Evolutionary conservation across 2,888 invertebrate genomes (phyloP).

Genomic region (Blastobasis adustella): DNA sequence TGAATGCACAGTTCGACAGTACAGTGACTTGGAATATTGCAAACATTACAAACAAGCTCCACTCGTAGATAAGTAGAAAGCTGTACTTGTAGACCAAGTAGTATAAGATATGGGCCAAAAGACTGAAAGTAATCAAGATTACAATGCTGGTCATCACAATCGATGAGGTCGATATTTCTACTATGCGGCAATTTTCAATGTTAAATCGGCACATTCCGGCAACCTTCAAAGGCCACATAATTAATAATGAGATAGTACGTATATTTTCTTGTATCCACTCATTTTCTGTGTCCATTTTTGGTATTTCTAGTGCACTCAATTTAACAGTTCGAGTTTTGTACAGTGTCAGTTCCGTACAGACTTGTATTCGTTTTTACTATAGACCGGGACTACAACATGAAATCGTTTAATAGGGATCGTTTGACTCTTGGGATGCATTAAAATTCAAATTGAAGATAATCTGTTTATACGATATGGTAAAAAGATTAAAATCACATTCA

Average conservation of each 20-base stretch:
- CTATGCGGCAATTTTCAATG: slow-evolving; percentile 29
- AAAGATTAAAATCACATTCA: too few relatives aligned
- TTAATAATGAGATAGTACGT: slow-evolving; percentile 16
- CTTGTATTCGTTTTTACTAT: too few relatives aligned
- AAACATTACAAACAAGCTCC: slow-evolving; percentile 27
- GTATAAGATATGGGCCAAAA: slow-evolving; percentile 1
- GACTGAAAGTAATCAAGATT: slow-evolving; percentile 17
- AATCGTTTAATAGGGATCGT: too few relatives aligned
- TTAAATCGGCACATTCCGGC: slow-evolving; percentile 39
- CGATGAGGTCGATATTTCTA: slow-evolving; percentile 21
- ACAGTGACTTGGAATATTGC: slow-evolving; percentile 26
- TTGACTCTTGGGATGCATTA: too few relatives aligned
- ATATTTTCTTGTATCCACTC: slow-evolving; percentile 29
- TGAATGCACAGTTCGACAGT: slow-evolving; percentile 30
- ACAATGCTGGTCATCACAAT: slow-evolving; percentile 20
- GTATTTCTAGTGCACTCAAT: background rate
- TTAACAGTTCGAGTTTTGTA: too few relatives aligned
- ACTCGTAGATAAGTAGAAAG: slow-evolving; percentile 31
- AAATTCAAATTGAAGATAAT: too few relatives aligned
- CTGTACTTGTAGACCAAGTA: slow-evolving; percentile 11
- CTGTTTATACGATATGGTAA: too few relatives aligned
- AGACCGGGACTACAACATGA: too few relatives aligned
- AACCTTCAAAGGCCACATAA: slow-evolving; percentile 23
- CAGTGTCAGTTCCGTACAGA: too few relatives aligned
- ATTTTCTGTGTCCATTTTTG: slow-evolving; percentile 7